Evolutionary conservation across 2,113 vertebrate species (phyloP), one percentile per base, ranked within the genome.

Genomic region (Odontesthes bonariensis): DNA sequence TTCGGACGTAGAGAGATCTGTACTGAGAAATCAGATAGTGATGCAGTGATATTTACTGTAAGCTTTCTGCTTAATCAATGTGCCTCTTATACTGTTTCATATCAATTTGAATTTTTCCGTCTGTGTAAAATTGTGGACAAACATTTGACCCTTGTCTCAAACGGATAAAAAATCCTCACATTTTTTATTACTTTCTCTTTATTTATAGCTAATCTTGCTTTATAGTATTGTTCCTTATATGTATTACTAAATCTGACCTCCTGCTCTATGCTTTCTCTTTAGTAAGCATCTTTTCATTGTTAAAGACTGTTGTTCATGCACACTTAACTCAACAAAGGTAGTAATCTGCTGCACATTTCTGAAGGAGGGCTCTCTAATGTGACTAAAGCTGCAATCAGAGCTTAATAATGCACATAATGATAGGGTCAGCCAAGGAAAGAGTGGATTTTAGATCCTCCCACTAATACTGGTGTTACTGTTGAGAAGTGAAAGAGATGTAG

Each of bases 381-480:
- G 64, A 68, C 46, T 66, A 0, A 46, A 61, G 42, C 42, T 61
- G 23, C 55, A 80, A 42, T 73, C n/a, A 62, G 56, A 49, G 51
- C 56, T 69, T 58, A 63, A 40, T 75, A 73, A 69, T 55, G 42
- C 51, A 47, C 10, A 59, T 77, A 76, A 76, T 82, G 54, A 69
- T 58, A 55, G 67, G n/a, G 69, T 68, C 32, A 55, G 52, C 33
- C 4, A 27, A 20, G 57, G 60, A 33, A 63, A 70, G 55, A 54
- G 62, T 69, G 65, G 47, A 51, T 69, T 73, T 44, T 55, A 22
- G 53, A 47, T 54, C 49, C 35, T 32, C 20, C 67, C 56, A 23
- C 42, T 59, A 70, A 73, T 69, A 13, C 35, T 66, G 31, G 5
- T 57, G 55, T 42, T 35, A 65, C 49, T 38, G 35, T 38, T 2